A percentile compares a stretch with the other conserved stretches of the same genome.
Evolutionary conservation across 2,888 invertebrate genomes (phyloP).

Genomic region (Platycheirus albimanus): DNA sequence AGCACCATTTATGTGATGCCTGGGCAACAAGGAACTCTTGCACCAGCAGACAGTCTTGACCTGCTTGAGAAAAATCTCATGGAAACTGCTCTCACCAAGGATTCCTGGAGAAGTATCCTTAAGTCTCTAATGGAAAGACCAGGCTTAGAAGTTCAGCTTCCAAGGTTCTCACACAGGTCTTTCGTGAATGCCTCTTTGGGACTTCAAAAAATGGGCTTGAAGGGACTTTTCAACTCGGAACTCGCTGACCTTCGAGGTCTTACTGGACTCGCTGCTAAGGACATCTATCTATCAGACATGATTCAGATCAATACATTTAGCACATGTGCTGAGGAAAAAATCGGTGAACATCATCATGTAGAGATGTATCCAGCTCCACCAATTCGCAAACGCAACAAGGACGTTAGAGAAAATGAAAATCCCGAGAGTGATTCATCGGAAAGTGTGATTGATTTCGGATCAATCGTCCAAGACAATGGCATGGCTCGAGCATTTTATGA

Average conservation of each 20-base stretch:
- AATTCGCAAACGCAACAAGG: constrained; percentile 83
- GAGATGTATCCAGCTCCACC: constrained; percentile 91
- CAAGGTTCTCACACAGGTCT: constrained; percentile 92
- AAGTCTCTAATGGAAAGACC: constrained; percentile 89
- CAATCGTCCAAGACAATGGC: constrained; percentile 84
- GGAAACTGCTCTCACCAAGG: constrained; percentile 86
- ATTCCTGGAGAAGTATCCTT: constrained; percentile 89
- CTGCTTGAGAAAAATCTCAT: constrained; percentile 88
- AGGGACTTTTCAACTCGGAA: constrained; percentile 89
- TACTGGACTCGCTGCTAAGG: constrained; percentile 89
- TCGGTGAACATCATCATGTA: constrained; percentile 89
- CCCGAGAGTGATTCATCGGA: constrained; percentile 79
- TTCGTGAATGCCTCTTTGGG: constrained; percentile 91
- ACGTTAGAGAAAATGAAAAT: constrained; percentile 78
- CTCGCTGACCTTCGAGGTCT: constrained; percentile 92
- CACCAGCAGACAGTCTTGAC: constrained; percentile 90
- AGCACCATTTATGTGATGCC: constrained; percentile 93
- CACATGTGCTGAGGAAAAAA: constrained; percentile 90
- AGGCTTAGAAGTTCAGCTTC: constrained; percentile 92
- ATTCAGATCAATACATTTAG: constrained; percentile 92
- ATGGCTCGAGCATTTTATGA: constrained; percentile 87
- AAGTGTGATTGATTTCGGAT: constrained; percentile 79
- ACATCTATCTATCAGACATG: constrained; percentile 92
- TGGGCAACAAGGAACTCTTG: constrained; percentile 91
- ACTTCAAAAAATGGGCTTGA: constrained; percentile 91